A percentile compares a stretch with the other conserved stretches of the same genome.
Evolutionary conservation across 2,113 vertebrate species (phyloP).

Genomic region (Engystomops pustulosus): DNA sequence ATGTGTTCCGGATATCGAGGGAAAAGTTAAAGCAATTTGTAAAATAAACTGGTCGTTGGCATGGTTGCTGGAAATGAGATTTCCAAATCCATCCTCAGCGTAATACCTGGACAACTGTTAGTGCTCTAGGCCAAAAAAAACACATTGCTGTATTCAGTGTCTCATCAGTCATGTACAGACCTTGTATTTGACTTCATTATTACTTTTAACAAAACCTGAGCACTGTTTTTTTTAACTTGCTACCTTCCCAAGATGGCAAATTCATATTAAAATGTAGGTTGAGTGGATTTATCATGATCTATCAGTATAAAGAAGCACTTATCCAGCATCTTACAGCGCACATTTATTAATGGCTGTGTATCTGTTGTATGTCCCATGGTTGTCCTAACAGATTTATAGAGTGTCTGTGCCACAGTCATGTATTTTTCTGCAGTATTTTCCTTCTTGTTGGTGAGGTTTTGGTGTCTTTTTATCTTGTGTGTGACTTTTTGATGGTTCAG

Average conservation of each 20-base stretch:
- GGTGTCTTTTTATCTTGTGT: too few species aligned
- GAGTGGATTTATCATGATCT: too few species aligned
- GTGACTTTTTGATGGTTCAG: too few species aligned
- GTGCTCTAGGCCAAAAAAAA: constrained; percentile 44
- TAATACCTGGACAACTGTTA: constrained; percentile 49
- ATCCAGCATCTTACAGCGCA: too few species aligned
- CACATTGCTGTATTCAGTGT: constrained; percentile 18
- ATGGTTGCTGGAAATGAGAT: constrained; percentile 51
- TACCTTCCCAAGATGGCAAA: not conserved
- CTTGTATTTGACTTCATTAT: constrained; percentile 27
- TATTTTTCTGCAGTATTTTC: too few species aligned
- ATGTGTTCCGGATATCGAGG: constrained; percentile 45
- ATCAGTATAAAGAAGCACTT: too few species aligned
- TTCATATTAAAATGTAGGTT: not conserved
- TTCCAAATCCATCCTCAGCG: constrained; percentile 42
- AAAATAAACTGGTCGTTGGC: constrained; percentile 57
- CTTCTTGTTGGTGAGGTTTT: too few species aligned
- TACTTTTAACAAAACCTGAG: not conserved
- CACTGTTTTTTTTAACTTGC: not conserved
- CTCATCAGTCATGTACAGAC: constrained; percentile 34
- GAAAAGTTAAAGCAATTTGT: constrained; percentile 58
- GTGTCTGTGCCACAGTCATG: too few species aligned
- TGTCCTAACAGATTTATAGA: too few species aligned
- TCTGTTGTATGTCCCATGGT: too few species aligned
- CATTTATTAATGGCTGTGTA: too few species aligned